Evolutionary conservation across 2,113 vertebrate genomes (phyloP), one percentile per base, ranked within the genome.

Genomic region (Pseudopipra pipra): DNA sequence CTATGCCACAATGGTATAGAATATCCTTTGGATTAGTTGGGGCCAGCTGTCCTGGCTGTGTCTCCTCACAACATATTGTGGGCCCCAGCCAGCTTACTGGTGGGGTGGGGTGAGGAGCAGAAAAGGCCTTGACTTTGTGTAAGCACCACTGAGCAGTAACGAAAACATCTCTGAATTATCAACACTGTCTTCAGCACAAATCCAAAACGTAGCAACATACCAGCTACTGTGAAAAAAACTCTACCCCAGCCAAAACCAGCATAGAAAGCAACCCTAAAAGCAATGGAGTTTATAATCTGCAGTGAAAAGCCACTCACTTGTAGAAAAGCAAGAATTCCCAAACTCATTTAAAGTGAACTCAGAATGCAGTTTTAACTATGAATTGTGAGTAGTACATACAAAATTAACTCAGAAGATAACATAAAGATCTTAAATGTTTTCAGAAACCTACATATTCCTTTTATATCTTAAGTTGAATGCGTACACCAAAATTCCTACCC

Each of bases 1-100:
- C n/a, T n/a, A n/a, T n/a, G n/a, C n/a, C n/a, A 43, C 5, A n/a
- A n/a, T 2, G 5, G 12, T 39, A 1, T 1, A 10, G 66, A 8
- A 66, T 5, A 71, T 20, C 23, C 30, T 23, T 46, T 28, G 10
- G 22, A 12, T 46, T 52, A 74, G 13, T 0, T 63, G 63, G 14
- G 56, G 21, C 54, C 68, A 80, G 35, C 46, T 56, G 49, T 37
- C 41, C n/a, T 5, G 1, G n/a, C 46, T 33, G 12, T 31, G 27
- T 25, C 25, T 10, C 5, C 23, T 66, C n/a, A 18, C 13, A 75
- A 0, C 21, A 24, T 8, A n/a, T 5, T 25, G 9, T 23, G 8
- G n/a, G 33, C 3, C 6, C 43, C 80, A 71, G 43, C 14, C 51
- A 41, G 6, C 43, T 33, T 1, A 1, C 27, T 66, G 28, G 24